Evolutionary conservation across 2,888 invertebrate species (phyloP), one percentile per base, ranked within the genome.

Genomic region (Cistogaster globosa): DNA sequence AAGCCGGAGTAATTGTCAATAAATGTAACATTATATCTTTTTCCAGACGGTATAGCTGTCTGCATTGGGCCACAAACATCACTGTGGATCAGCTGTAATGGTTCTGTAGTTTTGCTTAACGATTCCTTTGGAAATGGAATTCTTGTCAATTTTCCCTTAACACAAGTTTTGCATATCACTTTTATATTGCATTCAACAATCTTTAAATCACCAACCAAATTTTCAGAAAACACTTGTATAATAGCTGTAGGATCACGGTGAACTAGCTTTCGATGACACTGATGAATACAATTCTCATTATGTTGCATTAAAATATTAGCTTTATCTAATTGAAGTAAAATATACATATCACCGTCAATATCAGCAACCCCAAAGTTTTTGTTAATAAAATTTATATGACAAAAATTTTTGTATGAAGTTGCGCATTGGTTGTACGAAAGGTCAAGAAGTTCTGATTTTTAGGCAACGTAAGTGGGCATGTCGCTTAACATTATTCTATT

Each of bases 1-100:
- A 87, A 90, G 51, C 88, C 82, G 8, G 89, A 89, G 74, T 74
- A 90, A 85, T 91, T 90, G 71, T 91, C 90, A n/a, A 90, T 90
- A 9, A 91, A 84, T 0, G 88, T 90, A 12, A 45, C 1, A 4
- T 14, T 45, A 45, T 45, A 45, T 12, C 11, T 45, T 45, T 45
- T 14, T 11, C 45, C 14, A 4, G 14, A 45, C 1, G 45, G 45
- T 12, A 14, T 14, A 45, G 14, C 3, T 2, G 87, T 88, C 65
- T 88, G 58, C 67, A 87, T 88, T 90, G 72, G 48, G 36, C 53
- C 67, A 67, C 67, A 67, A 32, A 67, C 67, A 67, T 67, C 67
- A 2, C 18, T 67, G 53, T 63, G 63, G 11, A 51, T 67, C 8
- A 67, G 32, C 89, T 1, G 91, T 88, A 9, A 90, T 89, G 62